A percentile compares a stretch with the other conserved stretches of the same genome.
phyloP scores from a whole-genome alignment of 2,888 invertebrate species.

The Chymomyza amoena region DNA sequence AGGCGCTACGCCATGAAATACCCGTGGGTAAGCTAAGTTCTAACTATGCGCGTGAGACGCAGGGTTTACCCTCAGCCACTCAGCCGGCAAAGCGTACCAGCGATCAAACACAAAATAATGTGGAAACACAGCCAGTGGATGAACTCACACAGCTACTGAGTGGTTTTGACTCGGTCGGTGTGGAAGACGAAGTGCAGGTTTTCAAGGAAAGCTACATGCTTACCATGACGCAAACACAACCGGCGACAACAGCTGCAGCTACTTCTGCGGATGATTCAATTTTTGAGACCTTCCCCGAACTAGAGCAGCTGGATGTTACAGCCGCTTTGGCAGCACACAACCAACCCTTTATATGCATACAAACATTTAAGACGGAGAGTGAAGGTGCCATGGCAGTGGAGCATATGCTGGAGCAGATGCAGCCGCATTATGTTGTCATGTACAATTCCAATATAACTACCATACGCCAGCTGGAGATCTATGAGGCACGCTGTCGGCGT shows the following conservation, averaged over 20 bases:
- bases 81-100: slow-evolving; percentile 15
- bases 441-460: slow-evolving; percentile 93
- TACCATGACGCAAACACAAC: slow-evolving; percentile 83
- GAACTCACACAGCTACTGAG: slow-evolving; percentile 71
- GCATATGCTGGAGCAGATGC: slow-evolving; percentile 83
- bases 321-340: slow-evolving; percentile 80
- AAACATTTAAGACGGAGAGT: slow-evolving; percentile 86
- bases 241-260: slow-evolving; percentile 14
- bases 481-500: slow-evolving; percentile 82
- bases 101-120: slow-evolving; percentile 13
- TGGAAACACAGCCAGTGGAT: slow-evolving; percentile 38
- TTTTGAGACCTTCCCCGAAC: slow-evolving; percentile 85
- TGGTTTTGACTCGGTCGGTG: slow-evolving; percentile 60
- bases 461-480: slow-evolving; percentile 94
- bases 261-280: slow-evolving; percentile 52
- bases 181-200: slow-evolving; percentile 67
- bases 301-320: slow-evolving; percentile 85
- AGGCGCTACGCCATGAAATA: slow-evolving; percentile 82
- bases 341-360: slow-evolving; percentile 86
- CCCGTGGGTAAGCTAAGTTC: slow-evolving; percentile 81
- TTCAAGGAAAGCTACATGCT: slow-evolving; percentile 85
- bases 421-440: slow-evolving; percentile 91
- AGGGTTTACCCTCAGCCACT: slow-evolving; percentile 24
- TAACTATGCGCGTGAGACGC: slow-evolving; percentile 78
- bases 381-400: slow-evolving; percentile 87